Base-by-base conservation (phyloP, 2,888 invertebrate species). In the Drosophila macrospina region DNA sequence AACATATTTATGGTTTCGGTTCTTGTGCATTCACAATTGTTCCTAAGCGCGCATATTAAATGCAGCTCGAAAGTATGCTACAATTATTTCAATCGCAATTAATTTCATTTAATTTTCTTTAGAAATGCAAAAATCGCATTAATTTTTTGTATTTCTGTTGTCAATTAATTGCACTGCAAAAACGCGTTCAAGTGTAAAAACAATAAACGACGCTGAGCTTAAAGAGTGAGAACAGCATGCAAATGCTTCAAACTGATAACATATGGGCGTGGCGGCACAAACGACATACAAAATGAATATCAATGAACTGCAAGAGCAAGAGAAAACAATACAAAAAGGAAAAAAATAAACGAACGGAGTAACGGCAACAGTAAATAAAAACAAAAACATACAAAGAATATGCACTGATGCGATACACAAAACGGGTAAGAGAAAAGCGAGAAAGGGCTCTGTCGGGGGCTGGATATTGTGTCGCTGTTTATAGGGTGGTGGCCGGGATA, bases 291-390 rank as follows among this genome's bases (percentile, higher is more conserved):
- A 74, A 78, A 65, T 78, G 82, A 69, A 75, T 75, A 78, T 74
- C 81, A 80, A 73, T 85, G 85, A 86, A 81, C 84, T 74, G 79
- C 74, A 65, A 52, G 56, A 79, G 74, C 54, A 51, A 54, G 37
- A 62, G 47, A 71, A 56, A 36, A 69, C 59, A 74, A 75, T 52
- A 60, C n/a, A n/a, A n/a, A n/a, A n/a, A n/a, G n/a, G n/a, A 68
- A 59, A 65, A 55, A 55, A 54, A 67, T 54, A 44, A 51, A 56
- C 36, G 51, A 63, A 41, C 59, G 48, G 54, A 62, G 52, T 62
- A 59, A 54, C 44, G 73, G 48, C 63, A 62, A 65, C 60, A 59
- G 65, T 52, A 80, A 76, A 74, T 64, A 69, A 67, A 73, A 62
- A 55, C 41, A 71, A 37, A 42, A 65, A 47, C 71, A 62, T 20